These are phyloP conservation scores for Netelia melanura DNA, from an alignment of 2,888 invertebrate genomes.

Conservation along the genomic window DNA sequence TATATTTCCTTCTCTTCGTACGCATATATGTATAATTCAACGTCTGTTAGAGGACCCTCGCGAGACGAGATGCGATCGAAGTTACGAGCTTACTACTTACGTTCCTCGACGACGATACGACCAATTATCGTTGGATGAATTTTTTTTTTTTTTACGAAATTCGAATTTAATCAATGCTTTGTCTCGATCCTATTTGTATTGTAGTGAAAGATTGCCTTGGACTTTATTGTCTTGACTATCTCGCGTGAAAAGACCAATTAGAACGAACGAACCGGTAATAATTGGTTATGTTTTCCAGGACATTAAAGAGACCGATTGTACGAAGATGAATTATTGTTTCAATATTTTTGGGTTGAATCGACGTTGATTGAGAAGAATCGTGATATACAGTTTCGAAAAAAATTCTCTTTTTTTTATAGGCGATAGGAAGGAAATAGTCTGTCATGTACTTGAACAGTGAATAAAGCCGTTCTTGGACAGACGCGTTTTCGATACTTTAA, in stretches of 20 bases:
- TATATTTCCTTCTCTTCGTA: constrained; percentile 19
- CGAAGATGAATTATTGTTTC: no score
- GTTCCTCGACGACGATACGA: background rate
- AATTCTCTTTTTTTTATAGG: no score
- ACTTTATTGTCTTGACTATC: no score
- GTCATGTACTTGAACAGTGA: background rate
- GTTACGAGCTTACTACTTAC: constrained; percentile 29
- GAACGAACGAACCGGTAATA: no score
- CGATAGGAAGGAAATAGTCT: no score
- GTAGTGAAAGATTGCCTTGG: background rate
- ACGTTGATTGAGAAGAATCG: no score
- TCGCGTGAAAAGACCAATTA: no score
- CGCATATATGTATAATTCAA: background rate
- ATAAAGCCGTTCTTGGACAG: background rate
- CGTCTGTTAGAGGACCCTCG: constrained; percentile 18
- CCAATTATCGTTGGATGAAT: constrained; percentile 15
- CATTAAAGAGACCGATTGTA: no score
- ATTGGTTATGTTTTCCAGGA: no score
- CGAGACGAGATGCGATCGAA: constrained; percentile 28
- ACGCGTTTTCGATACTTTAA: background rate
- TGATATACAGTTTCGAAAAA: no score
- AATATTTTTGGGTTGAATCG: no score
- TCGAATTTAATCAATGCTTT: constrained; percentile 3
- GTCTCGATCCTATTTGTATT: background rate
- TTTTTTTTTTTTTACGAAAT: constrained; percentile 5